Base-by-base conservation (phyloP, 2,888 invertebrate genomes). In the Nephrotoma guestfalica region DNA sequence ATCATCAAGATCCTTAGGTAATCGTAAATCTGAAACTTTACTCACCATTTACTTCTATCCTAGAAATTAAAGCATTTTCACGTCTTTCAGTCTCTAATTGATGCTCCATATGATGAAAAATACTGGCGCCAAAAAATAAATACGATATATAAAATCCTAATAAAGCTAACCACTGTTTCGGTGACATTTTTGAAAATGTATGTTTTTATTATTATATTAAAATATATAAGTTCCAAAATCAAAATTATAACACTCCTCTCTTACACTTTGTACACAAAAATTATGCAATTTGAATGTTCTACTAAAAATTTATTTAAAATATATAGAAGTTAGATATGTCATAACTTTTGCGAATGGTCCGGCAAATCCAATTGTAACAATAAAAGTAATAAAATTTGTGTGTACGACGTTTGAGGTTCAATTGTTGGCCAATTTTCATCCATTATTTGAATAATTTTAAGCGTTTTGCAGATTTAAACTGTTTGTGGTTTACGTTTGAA, bases 91-190 rank as follows among this genome's bases (percentile, higher is more conserved):
- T 91, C 91, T 97, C 97, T 89, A 95, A 91, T 45, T 93, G 93
- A 89, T 95, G 94, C 92, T 97, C 97, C 89, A 97, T 95, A 89
- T 95, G 94, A 92, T 96, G 96, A 91, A 97, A 97, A 89, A 97
- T 95, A 88, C 94, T 95, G n/a, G 97, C 97, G 9, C 97, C 97
- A 87, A 97, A 93, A 89, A 96, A 92, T 88, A 96, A 92, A 90
- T 96, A 96, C 87, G 94, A 93, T 87, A 96, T 93, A 90, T 96
- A 96, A 89, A 96, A 93, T 88, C 95, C 93, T 89, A 96, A 92
- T 92, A 96, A 93, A 88, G 95, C 94, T 88, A 96, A 93, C 93
- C 96, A 94, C 92, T 96, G 95, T 93, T 94, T 95, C 90, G 95
- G 95, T 91, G 96, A 95, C 96, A 96, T 96, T 93, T 93, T 93